A percentile compares a stretch with the other conserved stretches of the same genome.
These are phyloP conservation scores for Eristalinus sepulchralis DNA, from an alignment of 2,888 invertebrate genomes.

Conservation along the genomic window DNA sequence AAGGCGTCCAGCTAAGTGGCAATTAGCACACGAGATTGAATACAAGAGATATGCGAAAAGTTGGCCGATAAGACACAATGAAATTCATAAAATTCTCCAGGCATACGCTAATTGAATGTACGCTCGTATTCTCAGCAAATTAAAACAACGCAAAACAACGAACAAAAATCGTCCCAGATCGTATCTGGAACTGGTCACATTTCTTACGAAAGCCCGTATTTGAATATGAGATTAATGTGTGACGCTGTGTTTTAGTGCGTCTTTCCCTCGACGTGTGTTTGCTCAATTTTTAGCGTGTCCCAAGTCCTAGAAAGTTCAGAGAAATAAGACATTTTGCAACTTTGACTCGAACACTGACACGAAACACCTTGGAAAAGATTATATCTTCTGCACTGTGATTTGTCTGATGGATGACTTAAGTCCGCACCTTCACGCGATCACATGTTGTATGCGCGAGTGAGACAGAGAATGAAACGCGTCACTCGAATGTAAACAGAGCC, in stretches of 20 bases:
- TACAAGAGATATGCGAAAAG: neutral
- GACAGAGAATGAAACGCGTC: neutral
- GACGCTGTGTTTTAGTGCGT: neutral
- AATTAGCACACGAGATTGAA: neutral
- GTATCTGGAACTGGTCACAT: constrained; percentile 3
- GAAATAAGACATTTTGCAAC: neutral
- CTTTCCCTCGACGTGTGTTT: neutral
- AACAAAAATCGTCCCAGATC: constrained; percentile 4
- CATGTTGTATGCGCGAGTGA: constrained; percentile 8
- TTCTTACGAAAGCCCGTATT: neutral
- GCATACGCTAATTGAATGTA: neutral
- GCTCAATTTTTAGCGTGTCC: constrained; percentile 1
- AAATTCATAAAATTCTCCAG: neutral
- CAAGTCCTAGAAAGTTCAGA: neutral
- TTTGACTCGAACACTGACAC: neutral
- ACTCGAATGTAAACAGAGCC: constrained; percentile 34
- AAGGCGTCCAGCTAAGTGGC: neutral
- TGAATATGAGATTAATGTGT: neutral
- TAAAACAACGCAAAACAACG: neutral
- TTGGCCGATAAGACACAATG: neutral
- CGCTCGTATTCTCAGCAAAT: neutral
- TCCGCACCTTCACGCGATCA: constrained; percentile 11
- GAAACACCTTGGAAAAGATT: neutral
- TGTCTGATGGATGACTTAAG: neutral
- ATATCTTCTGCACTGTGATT: neutral